A percentile compares a stretch with the other conserved stretches of the same genome.
Conservation (phyloP, 1,140 invertebrate species). For the Gryllus bimaculatus region DNA sequence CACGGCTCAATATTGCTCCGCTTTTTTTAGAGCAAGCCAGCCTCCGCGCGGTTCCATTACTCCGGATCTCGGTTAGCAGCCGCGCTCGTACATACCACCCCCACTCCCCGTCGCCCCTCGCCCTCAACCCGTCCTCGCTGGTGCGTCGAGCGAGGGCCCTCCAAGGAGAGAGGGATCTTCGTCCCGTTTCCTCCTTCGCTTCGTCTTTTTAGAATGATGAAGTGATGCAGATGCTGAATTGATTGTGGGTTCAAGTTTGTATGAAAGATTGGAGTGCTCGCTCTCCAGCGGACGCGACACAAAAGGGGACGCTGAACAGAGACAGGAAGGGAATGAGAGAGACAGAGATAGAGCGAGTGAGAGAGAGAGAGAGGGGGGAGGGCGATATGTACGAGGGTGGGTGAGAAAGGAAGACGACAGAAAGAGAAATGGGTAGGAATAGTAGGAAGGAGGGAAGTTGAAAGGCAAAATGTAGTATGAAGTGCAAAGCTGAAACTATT, state of each 20-base stretch:
- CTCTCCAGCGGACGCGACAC: not conserved
- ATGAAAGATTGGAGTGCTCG: slow-evolving; percentile 3
- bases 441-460: no score
- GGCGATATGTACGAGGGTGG: no score
- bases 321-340: not conserved
- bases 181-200: not conserved
- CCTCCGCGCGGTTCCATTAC: not conserved
- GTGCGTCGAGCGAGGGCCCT: not conserved
- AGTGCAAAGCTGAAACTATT: no score
- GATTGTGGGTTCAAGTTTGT: slow-evolving; percentile 4
- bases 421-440: no score
- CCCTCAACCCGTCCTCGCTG: not conserved
- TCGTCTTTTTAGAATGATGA: slow-evolving; percentile 5
- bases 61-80: not conserved
- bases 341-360: not conserved
- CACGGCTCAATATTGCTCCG: not conserved
- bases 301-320: not conserved
- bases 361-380: not conserved
- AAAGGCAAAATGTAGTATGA: no score
- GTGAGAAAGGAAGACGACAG: no score
- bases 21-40: not conserved
- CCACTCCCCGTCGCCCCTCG: no score
- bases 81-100: not conserved
- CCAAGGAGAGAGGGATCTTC: not conserved
- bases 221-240: slow-evolving; percentile 4